A percentile compares a stretch with the other conserved stretches of the same genome.
These are phyloP conservation scores for Smithornis capensis DNA, from an alignment of 2,113 vertebrate genomes.

Conservation along the genomic window DNA sequence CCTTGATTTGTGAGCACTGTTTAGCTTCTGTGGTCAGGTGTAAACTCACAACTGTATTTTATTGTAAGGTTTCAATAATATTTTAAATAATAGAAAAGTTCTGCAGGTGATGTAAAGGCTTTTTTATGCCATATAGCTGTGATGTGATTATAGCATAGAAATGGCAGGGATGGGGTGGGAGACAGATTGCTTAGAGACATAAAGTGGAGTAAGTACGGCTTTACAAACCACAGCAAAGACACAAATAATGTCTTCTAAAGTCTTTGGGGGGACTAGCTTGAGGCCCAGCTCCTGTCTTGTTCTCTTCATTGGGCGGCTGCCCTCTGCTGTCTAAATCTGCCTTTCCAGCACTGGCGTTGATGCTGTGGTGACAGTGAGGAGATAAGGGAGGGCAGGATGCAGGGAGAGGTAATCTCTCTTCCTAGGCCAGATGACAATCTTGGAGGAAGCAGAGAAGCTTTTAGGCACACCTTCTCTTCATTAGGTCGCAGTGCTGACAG, in stretches of 20 bases:
- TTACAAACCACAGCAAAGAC: not conserved
- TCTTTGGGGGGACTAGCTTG: not conserved
- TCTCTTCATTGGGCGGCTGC: conserved; percentile 19
- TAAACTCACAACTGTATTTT: not conserved
- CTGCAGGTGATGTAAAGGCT: not conserved
- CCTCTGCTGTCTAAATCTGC: conserved; percentile 61
- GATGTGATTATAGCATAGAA: not conserved
- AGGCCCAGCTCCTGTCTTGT: not conserved
- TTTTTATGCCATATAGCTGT: not conserved
- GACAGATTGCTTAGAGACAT: not conserved
- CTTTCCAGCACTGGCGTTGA: not conserved
- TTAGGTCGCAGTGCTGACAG: not conserved
- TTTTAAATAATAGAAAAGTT: not conserved
- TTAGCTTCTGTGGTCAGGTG: not conserved
- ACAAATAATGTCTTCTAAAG: not conserved
- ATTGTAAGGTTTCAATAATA: not conserved
- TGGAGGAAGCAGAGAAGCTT: not conserved
- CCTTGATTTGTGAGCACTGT: not conserved
- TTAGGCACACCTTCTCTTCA: not conserved
- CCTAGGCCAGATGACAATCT: not conserved
- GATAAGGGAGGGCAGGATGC: not conserved
- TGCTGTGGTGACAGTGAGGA: not conserved
- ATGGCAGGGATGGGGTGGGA: not conserved
- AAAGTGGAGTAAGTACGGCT: not conserved
- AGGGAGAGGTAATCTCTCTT: not conserved